phyloP scores from a whole-genome alignment of 1,140 invertebrate species.

The Pollicipes pollicipes region DNA sequence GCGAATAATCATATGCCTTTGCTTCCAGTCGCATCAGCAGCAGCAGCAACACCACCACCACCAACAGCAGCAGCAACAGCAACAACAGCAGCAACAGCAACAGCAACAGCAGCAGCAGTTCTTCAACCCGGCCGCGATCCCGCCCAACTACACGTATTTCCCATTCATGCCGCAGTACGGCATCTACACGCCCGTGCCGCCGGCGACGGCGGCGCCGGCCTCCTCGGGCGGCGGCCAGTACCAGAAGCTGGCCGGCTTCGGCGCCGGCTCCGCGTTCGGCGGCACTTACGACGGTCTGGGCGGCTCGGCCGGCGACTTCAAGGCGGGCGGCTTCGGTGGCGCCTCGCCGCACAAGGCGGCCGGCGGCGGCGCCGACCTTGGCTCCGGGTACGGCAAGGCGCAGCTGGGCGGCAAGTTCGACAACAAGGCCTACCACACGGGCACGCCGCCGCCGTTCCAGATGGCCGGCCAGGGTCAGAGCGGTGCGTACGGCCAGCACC shows the following conservation, averaged over 20 bases:
- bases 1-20: too few species aligned
- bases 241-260: neutral
- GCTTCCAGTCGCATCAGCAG: too few species aligned
- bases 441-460: neutral
- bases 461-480: neutral
- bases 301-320: neutral
- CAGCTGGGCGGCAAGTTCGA: neutral
- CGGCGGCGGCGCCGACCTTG: neutral
- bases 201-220: neutral
- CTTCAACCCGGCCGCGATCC: neutral
- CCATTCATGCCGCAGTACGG: neutral
- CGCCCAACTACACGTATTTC: constrained; percentile 4
- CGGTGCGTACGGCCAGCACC: neutral
- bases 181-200: constrained; percentile 3
- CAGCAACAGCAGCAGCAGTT: constrained; percentile 1
- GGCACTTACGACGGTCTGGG: neutral
- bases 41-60: too few species aligned
- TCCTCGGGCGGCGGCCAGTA: neutral
- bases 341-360: neutral
- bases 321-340: neutral
- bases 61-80: too few species aligned
- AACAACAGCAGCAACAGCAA: too few species aligned
- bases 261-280: neutral
- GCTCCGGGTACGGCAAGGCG: neutral
- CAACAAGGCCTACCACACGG: neutral